Percentiles rank a stretch among this genome's conserved stretches.
Conservation (phyloP, 2,888 invertebrate species). For the Tipula confusa region DNA sequence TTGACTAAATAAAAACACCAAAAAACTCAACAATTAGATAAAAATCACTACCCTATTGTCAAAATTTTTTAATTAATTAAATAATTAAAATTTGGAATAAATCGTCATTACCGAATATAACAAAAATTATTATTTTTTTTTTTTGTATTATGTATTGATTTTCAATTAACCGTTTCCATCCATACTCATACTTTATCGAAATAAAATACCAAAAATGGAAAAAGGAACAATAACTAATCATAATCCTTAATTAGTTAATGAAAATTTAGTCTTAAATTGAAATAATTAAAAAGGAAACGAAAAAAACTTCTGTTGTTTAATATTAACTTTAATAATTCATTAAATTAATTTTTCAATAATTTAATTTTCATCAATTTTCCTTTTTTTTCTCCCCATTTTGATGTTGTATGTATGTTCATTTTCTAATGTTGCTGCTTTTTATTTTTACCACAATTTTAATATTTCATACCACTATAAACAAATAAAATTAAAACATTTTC, state of each 20-base stretch:
- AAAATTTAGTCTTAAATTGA: neutral
- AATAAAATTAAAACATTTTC: slow-evolving; percentile 12
- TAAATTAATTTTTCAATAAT: slow-evolving; percentile 20
- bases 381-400: neutral
- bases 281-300: neutral
- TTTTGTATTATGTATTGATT: neutral
- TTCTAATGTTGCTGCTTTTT: neutral
- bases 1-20: neutral
- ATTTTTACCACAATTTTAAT: neutral
- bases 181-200: neutral
- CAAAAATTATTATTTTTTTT: neutral
- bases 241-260: neutral
- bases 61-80: neutral
- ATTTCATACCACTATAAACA: neutral
- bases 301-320: neutral
- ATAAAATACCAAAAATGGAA: neutral
- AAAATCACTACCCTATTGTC: neutral
- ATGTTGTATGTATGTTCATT: neutral
- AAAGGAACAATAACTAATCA: neutral
- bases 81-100: neutral
- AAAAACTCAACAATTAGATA: neutral
- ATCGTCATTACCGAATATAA: neutral
- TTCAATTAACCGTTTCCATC: neutral
- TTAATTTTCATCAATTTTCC: slow-evolving; percentile 3
- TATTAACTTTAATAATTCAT: neutral